phyloP scores from a whole-genome alignment of 2,888 invertebrate genomes.

The Drosophila parthenogenetica region DNA sequence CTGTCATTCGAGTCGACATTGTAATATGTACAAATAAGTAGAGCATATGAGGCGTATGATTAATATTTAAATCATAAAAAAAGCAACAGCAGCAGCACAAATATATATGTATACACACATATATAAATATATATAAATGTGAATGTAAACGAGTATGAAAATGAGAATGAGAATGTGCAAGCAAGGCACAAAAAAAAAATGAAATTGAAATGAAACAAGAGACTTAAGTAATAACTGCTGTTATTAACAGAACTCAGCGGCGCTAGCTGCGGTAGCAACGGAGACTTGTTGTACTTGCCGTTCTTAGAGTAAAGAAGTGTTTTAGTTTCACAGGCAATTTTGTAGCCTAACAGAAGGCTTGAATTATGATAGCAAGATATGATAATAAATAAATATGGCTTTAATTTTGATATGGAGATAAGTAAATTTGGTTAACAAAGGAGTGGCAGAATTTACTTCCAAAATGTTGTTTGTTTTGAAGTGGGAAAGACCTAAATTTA shows the following conservation, averaged over 20 bases:
- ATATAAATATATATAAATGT: background rate
- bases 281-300: background rate
- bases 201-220: conserved; percentile 71
- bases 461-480: too few relatives aligned
- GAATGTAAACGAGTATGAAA: conserved; percentile 13
- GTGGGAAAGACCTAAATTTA: too few relatives aligned
- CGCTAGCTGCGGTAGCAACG: background rate
- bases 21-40: conserved; percentile 70
- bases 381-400: too few relatives aligned
- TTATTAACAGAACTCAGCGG: conserved; percentile 59
- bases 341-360: too few relatives aligned
- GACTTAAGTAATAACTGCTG: conserved; percentile 72
- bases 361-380: too few relatives aligned
- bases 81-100: background rate
- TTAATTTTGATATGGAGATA: too few relatives aligned
- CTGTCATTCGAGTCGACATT: conserved; percentile 63
- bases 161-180: conserved; percentile 42
- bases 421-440: too few relatives aligned
- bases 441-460: too few relatives aligned
- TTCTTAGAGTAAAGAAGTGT: background rate
- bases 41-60: conserved; percentile 71
- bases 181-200: conserved; percentile 58
- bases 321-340: background rate
- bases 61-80: conserved; percentile 64
- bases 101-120: background rate